Evolutionary conservation across 2,888 invertebrate species (phyloP).

Genomic region (Nephrotoma guestfalica): DNA sequence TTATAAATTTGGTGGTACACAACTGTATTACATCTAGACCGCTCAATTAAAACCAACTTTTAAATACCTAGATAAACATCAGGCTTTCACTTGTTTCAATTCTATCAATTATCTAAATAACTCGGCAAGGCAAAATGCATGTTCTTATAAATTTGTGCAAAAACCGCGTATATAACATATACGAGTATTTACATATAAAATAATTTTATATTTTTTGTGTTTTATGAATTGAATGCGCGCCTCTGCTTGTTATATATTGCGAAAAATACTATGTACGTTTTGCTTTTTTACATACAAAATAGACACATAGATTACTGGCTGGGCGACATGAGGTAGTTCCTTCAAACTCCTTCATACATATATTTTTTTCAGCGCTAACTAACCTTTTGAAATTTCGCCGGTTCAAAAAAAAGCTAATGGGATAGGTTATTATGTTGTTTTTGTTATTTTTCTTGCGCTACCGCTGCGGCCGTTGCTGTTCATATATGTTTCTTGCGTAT

Average conservation of each 20-base stretch:
- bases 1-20: neutral
- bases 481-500: neutral
- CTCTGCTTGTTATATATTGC: neutral
- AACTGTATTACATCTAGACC: neutral
- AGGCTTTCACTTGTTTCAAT: neutral
- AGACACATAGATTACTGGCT: neutral
- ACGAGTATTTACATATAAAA: neutral
- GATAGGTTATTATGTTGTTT: neutral
- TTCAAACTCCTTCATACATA: neutral
- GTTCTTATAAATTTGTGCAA: neutral
- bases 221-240: neutral
- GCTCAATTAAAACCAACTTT: neutral
- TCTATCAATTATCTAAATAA: neutral
- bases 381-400: neutral
- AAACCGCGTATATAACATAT: neutral
- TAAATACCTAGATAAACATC: neutral
- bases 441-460: neutral
- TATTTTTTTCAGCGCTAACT: neutral
- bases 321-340: neutral
- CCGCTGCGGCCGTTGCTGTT: neutral
- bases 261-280: neutral
- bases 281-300: neutral
- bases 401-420: neutral
- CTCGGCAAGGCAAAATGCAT: neutral
- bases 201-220: neutral